These are phyloP conservation scores for Euspilapteryx auroguttella DNA, from an alignment of 2,888 invertebrate species.

Conservation along the genomic window DNA sequence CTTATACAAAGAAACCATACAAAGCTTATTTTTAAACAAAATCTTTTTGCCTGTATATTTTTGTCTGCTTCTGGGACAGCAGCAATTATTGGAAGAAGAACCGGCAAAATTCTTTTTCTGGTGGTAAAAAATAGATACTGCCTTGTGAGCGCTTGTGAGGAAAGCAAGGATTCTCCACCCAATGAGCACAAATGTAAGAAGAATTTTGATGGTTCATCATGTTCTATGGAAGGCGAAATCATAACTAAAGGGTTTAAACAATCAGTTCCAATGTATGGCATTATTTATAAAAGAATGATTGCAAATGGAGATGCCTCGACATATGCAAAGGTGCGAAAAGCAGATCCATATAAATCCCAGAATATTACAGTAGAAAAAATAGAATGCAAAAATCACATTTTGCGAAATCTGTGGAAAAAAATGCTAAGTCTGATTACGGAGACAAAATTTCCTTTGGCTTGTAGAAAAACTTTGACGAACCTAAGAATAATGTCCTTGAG, in stretches of 20 bases:
- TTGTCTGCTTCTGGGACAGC: constrained; percentile 2
- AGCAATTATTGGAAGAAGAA: constrained; percentile 6
- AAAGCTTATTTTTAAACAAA: no score
- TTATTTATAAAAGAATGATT: constrained; percentile 15
- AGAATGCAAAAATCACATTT: constrained; percentile 1
- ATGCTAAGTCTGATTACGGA: background rate
- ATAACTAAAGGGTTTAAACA: constrained; percentile 16
- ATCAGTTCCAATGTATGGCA: constrained; percentile 13
- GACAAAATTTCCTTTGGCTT: constrained; percentile 2
- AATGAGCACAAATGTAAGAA: constrained; percentile 16
- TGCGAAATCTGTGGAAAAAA: background rate
- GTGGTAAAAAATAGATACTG: constrained; percentile 18
- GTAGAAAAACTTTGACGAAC: constrained; percentile 5
- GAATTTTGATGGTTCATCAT: constrained; percentile 16
- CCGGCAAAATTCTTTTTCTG: constrained; percentile 13
- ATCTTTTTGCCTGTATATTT: no score
- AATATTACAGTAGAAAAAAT: constrained; percentile 7
- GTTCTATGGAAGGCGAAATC: constrained; percentile 19
- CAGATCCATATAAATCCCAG: constrained; percentile 1
- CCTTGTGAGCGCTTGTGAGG: constrained; percentile 12
- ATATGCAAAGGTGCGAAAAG: constrained; percentile 17
- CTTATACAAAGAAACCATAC: no score
- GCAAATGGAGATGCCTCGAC: constrained; percentile 23
- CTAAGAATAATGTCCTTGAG: constrained; percentile 9
- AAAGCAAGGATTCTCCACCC: constrained; percentile 7